Evolutionary conservation across 1,140 invertebrate species (phyloP), one percentile per base, ranked within the genome.

Genomic region (Drosophila triauraria): DNA sequence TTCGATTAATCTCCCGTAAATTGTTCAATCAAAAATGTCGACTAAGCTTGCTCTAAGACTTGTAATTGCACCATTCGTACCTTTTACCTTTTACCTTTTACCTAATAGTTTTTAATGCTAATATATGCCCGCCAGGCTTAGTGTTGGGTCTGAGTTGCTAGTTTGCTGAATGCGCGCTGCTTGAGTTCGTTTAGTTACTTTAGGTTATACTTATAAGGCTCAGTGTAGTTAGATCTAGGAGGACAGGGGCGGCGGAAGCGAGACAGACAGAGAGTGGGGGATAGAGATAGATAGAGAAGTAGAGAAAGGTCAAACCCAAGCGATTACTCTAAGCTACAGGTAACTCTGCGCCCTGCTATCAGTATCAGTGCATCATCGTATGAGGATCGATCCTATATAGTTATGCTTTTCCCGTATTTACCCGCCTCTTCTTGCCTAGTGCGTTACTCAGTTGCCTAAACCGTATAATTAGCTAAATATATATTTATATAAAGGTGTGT

Each of bases 191-290:
- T 63, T 81, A 62, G 65, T 58, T 65, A 48, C 58, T 56, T 70
- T 60, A 68, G 79, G 51, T 79, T 85, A 74, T 88, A 75, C 82
- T 61, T 87, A 80, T 88, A 88, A 87, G 84, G 83, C 84, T 87
- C 53, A 83, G 76, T 83, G 80, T 83, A 81, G 64, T 80, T 72
- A 63, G 61, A 51, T 67, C 67, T 60, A 76, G 46, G 64, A 42
- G 63, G 58, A 54, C 43, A 59, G 20, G 57, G 44, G 57, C 47
- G 23, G 42, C 48, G 35, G 27, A 47, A 75, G 71, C 70, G 48
- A 74, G 32, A 67, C 58, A 51, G 43, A 30, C 10, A 77, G 32
- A 74, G 13, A 44, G 25, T 60, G 17, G n/a, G 23, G 23, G 32
- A 38, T 12, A 54, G 51, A 23, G 17, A 23, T 23, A 57, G 43